phyloP scores from a whole-genome alignment of 35 echinoderm and acorn worm species.

The Amphiura filiformis region DNA sequence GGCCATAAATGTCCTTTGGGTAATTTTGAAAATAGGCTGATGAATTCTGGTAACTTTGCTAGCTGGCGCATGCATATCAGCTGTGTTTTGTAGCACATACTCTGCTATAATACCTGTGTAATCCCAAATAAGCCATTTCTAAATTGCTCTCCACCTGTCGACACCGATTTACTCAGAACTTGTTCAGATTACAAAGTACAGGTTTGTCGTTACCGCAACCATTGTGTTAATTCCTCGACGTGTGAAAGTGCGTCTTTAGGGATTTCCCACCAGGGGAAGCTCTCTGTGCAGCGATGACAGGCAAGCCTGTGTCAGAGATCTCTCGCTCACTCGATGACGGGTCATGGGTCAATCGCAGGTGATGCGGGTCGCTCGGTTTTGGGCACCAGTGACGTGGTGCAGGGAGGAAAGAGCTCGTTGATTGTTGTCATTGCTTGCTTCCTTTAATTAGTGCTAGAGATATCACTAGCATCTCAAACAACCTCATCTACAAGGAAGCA shows the following conservation, averaged over 20 bases:
- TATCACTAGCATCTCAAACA: too few relatives aligned
- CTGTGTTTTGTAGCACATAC: too few relatives aligned
- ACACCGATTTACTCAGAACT: background rate
- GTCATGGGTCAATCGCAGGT: background rate
- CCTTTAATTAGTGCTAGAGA: conserved; percentile 13
- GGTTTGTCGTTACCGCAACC: background rate
- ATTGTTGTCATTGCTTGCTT: background rate
- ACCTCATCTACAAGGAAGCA: too few relatives aligned
- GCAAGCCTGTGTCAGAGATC: background rate
- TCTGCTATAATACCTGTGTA: too few relatives aligned
- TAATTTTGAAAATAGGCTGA: too few relatives aligned
- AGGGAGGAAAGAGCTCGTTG: background rate
- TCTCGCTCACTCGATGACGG: background rate
- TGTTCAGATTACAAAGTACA: conserved; percentile 6
- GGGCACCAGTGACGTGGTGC: background rate
- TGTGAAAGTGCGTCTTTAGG: background rate
- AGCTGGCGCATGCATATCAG: too few relatives aligned
- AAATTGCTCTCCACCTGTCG: too few relatives aligned
- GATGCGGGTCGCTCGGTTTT: background rate
- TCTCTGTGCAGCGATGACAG: background rate
- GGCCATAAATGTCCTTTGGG: too few relatives aligned
- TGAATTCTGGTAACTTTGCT: too few relatives aligned
- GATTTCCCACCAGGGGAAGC: background rate
- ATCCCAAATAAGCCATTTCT: too few relatives aligned
- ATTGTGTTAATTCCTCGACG: background rate